A percentile compares a stretch with the other conserved stretches of the same genome.
Evolutionary conservation across 2,113 vertebrate species (phyloP).

Genomic region (Pterocles burchelli): DNA sequence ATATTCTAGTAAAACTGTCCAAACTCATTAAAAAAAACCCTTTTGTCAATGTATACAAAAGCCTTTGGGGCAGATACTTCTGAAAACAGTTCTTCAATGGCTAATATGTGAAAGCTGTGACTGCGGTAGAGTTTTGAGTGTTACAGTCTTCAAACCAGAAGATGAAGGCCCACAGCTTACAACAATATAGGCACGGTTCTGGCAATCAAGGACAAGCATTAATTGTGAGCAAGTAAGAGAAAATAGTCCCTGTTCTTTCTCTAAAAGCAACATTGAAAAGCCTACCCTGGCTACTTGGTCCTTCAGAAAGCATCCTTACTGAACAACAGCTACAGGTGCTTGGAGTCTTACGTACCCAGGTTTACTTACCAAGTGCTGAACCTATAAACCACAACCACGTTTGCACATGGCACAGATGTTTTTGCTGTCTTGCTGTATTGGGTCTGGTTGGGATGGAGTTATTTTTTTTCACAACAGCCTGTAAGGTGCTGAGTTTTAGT

Average conservation of each 20-base stretch:
- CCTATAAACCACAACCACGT: neutral
- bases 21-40: neutral
- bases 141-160: neutral
- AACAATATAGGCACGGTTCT: neutral
- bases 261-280: neutral
- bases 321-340: neutral
- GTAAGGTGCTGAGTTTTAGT: neutral
- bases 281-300: neutral
- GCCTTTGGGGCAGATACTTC: neutral
- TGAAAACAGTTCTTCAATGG: neutral
- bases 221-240: neutral
- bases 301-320: neutral
- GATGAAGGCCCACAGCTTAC: rapidly evolving
- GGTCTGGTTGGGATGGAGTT: neutral
- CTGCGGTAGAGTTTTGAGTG: neutral
- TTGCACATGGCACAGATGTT: neutral
- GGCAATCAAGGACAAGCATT: neutral
- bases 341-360: neutral
- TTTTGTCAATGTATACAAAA: neutral
- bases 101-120: neutral
- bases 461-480: neutral
- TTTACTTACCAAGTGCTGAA: neutral
- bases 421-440: neutral
- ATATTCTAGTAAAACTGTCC: neutral
- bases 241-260: neutral